Evolutionary conservation across 2,113 vertebrate species (phyloP), one percentile per base, ranked within the genome.

Genomic region (Pandion haliaetus): DNA sequence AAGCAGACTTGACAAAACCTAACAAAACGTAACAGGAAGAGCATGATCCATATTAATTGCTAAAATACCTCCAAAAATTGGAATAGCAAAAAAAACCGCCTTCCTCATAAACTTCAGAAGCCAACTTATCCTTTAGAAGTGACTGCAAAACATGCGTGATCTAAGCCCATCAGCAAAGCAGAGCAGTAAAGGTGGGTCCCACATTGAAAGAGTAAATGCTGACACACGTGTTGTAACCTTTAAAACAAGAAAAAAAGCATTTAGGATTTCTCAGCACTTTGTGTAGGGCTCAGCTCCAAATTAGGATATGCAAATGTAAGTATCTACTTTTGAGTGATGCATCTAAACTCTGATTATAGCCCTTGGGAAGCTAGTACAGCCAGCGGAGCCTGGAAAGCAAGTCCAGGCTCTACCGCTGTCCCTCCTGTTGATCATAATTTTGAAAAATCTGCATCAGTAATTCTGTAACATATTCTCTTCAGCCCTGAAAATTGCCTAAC

Each of bases 1-100:
- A 86, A 88, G 59, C 36, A 88, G 49, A 94, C 36, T 71, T 85
- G 36, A 59, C 10, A 29, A 88, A 94, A 96, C 70, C 31, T 86
- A 96, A 83, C 47, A 81, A 90, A 90, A 83, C 3, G 2, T 52
- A 82, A 31, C 19, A 70, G 23, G n/a, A 89, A 95, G 70, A 74
- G 11, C 14, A 61, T 69, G 61, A 94, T 76, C 25, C 47, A 73
- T 42, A 88, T 82, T 76, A 15, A 65, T 61, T 52, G 49, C 65
- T 87, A 65, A 86, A 95, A 88, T 17, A 32, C 14, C 54, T 73
- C 32, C 58, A 82, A 79, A 65, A 91, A 38, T 16, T 70, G 38
- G 44, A 91, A 87, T 24, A 44, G 23, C 5, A 13, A 38, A 52
- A 84, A 65, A 61, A 38, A 21, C 9, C 20, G n/a, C 11, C 20